Evolutionary conservation across 2,113 vertebrate species (phyloP).

Genomic region (Macheiramphus alcinus): DNA sequence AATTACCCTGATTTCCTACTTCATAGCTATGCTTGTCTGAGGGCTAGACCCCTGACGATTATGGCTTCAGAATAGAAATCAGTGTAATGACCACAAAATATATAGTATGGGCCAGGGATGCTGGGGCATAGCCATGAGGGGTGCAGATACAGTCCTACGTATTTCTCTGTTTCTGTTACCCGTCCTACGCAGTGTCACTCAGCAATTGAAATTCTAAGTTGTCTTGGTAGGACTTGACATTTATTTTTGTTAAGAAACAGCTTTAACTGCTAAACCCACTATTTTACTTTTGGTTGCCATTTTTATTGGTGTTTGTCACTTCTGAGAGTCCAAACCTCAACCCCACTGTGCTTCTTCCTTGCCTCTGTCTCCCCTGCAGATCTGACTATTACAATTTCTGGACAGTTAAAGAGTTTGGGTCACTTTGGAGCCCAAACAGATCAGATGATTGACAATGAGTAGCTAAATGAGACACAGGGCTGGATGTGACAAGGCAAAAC

Average conservation of each 20-base stretch:
- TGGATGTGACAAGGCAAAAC: background rate
- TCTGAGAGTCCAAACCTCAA: background rate
- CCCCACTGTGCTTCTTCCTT: background rate
- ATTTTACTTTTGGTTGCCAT: background rate
- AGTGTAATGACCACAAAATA: background rate
- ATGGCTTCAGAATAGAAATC: background rate
- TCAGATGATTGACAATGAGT: background rate
- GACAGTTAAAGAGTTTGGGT: background rate
- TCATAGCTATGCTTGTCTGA: background rate
- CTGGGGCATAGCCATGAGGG: background rate
- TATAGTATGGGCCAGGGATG: background rate
- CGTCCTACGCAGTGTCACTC: background rate
- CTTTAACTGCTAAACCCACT: background rate
- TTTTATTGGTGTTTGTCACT: background rate
- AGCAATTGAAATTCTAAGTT: background rate
- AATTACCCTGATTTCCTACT: background rate
- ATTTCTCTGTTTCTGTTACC: background rate
- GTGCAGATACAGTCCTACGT: background rate
- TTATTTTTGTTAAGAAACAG: background rate
- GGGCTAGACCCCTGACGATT: background rate
- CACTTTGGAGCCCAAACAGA: background rate
- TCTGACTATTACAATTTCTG: background rate
- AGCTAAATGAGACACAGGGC: background rate
- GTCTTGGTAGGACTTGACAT: background rate
- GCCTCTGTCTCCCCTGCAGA: background rate